Conservation (phyloP, 2,797 vertebrate species). For the Eutrigla gurnardus region DNA sequence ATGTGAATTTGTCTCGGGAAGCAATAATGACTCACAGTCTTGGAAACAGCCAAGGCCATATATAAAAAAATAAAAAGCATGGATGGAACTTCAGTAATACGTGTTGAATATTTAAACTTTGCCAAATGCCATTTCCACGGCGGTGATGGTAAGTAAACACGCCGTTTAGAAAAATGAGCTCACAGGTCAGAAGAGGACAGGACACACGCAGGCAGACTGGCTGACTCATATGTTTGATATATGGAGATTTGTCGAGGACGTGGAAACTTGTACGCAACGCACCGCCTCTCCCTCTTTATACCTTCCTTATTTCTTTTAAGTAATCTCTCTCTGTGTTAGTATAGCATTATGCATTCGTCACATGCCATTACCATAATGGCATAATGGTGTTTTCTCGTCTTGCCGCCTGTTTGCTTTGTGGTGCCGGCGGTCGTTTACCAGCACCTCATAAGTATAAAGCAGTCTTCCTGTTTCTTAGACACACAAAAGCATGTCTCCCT, state of each 20-base stretch:
- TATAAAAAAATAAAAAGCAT: constrained; percentile 24
- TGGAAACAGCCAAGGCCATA: constrained; percentile 23
- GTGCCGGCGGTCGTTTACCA: constrained; percentile 10
- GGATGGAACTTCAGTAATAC: constrained; percentile 19
- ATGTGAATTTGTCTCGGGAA: constrained; percentile 28
- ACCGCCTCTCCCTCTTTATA: neutral
- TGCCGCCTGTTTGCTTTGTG: constrained; percentile 10
- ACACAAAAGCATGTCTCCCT: constrained; percentile 15
- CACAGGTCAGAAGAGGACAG: constrained; percentile 65
- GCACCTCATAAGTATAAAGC: constrained; percentile 12
- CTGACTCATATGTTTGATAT: constrained; percentile 63
- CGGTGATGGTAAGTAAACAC: constrained; percentile 34
- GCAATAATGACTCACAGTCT: constrained; percentile 34
- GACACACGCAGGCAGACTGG: constrained; percentile 33
- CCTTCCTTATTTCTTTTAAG: neutral
- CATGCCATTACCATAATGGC: neutral
- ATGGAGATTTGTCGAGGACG: constrained; percentile 18
- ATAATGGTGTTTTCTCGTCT: neutral
- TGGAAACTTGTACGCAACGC: constrained; percentile 28
- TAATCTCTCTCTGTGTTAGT: neutral
- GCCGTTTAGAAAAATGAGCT: constrained; percentile 51
- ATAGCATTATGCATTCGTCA: neutral
- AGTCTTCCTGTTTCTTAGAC: constrained; percentile 15
- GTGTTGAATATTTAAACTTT: constrained; percentile 50
- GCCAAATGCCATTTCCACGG: constrained; percentile 23